Conservation (phyloP, 2,113 vertebrate species). For the Oncorhynchus kisutch region DNA sequence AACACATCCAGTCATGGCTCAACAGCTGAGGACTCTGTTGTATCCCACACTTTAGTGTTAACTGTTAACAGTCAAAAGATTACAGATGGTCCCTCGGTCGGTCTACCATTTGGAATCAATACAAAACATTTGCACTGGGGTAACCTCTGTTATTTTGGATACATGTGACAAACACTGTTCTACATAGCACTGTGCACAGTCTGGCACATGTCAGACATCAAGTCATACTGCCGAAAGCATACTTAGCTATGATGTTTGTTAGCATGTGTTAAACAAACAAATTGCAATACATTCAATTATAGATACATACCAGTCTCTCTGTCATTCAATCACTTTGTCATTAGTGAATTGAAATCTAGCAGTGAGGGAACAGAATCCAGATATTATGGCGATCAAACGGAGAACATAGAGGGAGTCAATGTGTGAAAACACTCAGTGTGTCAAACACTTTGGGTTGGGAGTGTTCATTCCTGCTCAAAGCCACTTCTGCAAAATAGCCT, state of each 20-base stretch:
- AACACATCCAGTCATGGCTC: neutral
- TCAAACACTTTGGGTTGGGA: neutral
- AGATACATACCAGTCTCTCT: too few species aligned
- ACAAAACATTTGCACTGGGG: neutral
- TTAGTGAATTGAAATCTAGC: too few species aligned
- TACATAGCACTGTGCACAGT: neutral
- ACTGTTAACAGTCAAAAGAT: neutral
- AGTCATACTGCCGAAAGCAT: neutral
- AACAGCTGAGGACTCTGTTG: neutral
- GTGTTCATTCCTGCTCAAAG: neutral
- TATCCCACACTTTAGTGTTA: neutral
- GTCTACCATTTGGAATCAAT: conserved; percentile 1
- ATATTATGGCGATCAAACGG: neutral
- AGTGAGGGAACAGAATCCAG: too few species aligned
- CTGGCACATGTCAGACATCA: neutral
- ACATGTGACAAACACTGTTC: neutral
- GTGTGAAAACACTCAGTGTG: neutral
- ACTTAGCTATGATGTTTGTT: neutral
- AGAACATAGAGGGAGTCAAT: neutral
- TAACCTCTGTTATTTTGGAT: neutral
- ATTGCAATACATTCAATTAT: too few species aligned
- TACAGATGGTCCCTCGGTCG: neutral
- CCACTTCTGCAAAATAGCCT: neutral
- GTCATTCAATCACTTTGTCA: neutral
- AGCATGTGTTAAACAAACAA: neutral